These are phyloP conservation scores for Eubasilissa splendida DNA, from an alignment of 2,888 invertebrate species.

Conservation along the genomic window DNA sequence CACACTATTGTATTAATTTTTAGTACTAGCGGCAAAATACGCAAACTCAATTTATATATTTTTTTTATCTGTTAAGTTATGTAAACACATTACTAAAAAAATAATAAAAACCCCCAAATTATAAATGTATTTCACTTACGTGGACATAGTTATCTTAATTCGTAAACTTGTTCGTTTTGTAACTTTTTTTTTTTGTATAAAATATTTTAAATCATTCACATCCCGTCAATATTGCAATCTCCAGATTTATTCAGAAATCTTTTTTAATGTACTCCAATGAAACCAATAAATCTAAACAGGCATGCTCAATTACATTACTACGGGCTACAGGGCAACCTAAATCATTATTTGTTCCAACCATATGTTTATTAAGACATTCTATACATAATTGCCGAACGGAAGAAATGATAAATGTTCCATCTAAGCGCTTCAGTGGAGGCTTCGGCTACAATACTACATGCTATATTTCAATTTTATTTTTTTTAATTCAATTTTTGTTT, in stretches of 20 bases:
- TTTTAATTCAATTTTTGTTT: no score
- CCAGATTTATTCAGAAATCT: slow-evolving; percentile 23
- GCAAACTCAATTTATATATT: no score
- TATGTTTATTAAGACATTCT: slow-evolving; percentile 49
- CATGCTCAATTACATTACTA: slow-evolving; percentile 35
- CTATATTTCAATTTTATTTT: no score
- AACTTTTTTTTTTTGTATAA: no score
- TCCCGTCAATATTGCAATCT: slow-evolving; percentile 14
- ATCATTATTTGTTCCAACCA: slow-evolving; percentile 22
- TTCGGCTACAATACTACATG: neutral
- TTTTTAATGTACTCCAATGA: slow-evolving; percentile 24
- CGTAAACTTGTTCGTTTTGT: no score
- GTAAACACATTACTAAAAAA: no score
- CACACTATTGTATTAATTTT: no score
- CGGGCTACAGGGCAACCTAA: slow-evolving; percentile 15
- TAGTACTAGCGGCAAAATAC: no score
- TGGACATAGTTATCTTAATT: no score
- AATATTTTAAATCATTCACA: neutral
- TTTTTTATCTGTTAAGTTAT: no score
- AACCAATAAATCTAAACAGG: slow-evolving; percentile 25
- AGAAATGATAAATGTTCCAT: slow-evolving; percentile 39
- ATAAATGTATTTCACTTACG: no score
- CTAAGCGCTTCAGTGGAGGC: slow-evolving; percentile 1
- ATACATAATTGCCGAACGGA: slow-evolving; percentile 36
- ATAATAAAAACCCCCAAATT: no score